These are phyloP conservation scores for Seriola dumerili DNA, from an alignment of 2,113 vertebrate genomes.

Conservation along the genomic window DNA sequence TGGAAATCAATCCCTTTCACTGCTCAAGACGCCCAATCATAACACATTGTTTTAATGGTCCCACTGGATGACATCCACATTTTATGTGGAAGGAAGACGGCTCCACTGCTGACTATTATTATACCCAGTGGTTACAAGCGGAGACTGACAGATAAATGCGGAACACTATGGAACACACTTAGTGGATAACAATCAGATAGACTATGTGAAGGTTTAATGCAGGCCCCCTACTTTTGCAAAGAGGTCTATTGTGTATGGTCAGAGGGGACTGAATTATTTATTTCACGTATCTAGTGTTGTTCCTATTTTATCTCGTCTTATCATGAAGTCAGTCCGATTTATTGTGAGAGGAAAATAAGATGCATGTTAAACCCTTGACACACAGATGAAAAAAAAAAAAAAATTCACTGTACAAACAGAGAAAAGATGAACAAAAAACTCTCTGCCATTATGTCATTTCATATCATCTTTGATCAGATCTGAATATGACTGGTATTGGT, in stretches of 20 bases:
- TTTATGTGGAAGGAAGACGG: constrained; percentile 64
- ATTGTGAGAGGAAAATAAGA: constrained; percentile 11
- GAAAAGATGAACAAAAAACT: background rate
- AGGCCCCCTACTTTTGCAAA: constrained; percentile 32
- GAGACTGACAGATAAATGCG: constrained; percentile 57
- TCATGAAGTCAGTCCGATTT: constrained; percentile 27
- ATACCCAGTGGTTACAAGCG: constrained; percentile 63
- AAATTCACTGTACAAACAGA: background rate
- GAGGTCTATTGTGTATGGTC: background rate
- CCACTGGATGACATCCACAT: constrained; percentile 66
- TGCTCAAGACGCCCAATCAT: constrained; percentile 87
- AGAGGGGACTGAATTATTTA: constrained; percentile 33
- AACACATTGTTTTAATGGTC: constrained; percentile 83
- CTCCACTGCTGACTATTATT: constrained; percentile 66
- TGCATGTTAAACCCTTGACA: background rate
- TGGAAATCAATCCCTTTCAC: constrained; percentile 85
- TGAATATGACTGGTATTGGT: background rate
- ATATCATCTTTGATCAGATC: background rate
- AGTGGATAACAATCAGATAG: constrained; percentile 37
- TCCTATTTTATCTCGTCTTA: constrained; percentile 15
- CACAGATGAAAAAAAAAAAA: constrained; percentile 6
- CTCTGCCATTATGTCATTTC: constrained; percentile 6
- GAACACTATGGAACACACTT: constrained; percentile 33
- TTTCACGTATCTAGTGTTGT: constrained; percentile 5
- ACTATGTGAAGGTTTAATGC: constrained; percentile 41